Conservation (phyloP, 2,113 vertebrate species). For the Helogale parvula region DNA sequence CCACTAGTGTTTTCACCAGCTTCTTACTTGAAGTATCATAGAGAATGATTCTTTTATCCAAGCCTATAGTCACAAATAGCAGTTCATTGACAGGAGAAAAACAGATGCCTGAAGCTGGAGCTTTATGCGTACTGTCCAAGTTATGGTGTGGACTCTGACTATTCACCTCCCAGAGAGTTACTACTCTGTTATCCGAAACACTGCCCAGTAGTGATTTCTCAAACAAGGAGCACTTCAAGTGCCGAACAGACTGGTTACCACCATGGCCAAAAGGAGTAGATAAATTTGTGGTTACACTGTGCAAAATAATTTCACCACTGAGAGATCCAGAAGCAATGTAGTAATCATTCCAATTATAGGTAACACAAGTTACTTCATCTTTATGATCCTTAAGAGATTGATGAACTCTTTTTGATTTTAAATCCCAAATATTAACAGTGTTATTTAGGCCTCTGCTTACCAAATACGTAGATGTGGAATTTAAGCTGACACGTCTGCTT, state of each 20-base stretch:
- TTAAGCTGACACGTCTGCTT: conserved; percentile 94
- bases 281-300: conserved; percentile 95
- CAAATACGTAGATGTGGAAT: conserved; percentile 91
- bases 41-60: conserved; percentile 98
- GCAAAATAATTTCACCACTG: conserved; percentile 95
- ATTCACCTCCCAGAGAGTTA: conserved; percentile 97
- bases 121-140: conserved; percentile 94
- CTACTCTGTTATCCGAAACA: conserved; percentile 93
- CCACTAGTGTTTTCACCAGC: conserved; percentile 90
- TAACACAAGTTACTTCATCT: conserved; percentile 93
- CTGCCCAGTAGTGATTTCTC: conserved; percentile 95
- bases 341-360: conserved; percentile 94
- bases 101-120: conserved; percentile 93
- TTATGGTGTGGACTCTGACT: conserved; percentile 92
- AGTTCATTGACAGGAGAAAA: conserved; percentile 97
- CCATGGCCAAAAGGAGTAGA: conserved; percentile 95
- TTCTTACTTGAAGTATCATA: conserved; percentile 97
- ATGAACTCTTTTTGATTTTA: conserved; percentile 93
- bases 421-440: conserved; percentile 97
- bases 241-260: conserved; percentile 93
- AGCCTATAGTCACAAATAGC: conserved; percentile 94
- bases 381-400: conserved; percentile 96
- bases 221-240: conserved; percentile 92
- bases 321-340: conserved; percentile 95
- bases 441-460: conserved; percentile 94